phyloP scores from a whole-genome alignment of 2,113 vertebrate genomes.

The Okapia johnstoni region DNA sequence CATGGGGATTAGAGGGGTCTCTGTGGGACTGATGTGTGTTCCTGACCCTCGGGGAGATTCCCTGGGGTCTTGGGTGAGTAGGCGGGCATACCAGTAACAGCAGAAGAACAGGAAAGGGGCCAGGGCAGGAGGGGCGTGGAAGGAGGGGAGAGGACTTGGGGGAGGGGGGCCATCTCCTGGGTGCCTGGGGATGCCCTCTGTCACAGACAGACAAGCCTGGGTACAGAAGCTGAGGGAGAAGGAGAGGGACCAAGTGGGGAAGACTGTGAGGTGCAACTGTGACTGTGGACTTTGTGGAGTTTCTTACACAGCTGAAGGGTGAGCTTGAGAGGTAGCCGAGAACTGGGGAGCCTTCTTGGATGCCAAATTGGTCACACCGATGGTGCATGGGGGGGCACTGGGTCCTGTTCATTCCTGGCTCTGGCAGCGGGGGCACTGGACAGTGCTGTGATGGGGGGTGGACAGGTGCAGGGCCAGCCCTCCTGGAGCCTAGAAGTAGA shows the following conservation, averaged over 20 bases:
- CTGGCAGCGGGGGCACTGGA: not conserved
- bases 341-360: not conserved
- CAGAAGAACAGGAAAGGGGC: not conserved
- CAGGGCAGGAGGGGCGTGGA: not conserved
- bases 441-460: not conserved
- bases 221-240: not conserved
- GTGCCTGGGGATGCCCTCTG: not conserved
- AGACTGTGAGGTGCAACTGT: not conserved
- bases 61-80: not conserved
- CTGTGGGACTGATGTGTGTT: not conserved
- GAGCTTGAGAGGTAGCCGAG: not conserved
- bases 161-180: not conserved
- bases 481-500: not conserved
- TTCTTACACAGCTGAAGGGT: not conserved
- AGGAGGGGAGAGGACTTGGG: rapidly evolving
- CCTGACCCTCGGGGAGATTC: not conserved
- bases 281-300: not conserved
- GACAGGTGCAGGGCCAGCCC: not conserved
- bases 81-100: no score
- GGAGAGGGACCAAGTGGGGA: not conserved
- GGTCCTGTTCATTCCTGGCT: not conserved
- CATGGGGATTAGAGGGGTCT: not conserved
- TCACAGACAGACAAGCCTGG: not conserved
- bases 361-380: not conserved
- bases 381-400: rapidly evolving